Percentiles rank a stretch among this genome's conserved stretches.
Evolutionary conservation across 2,888 invertebrate genomes (phyloP).

Genomic region (Cryptus viduatorius): DNA sequence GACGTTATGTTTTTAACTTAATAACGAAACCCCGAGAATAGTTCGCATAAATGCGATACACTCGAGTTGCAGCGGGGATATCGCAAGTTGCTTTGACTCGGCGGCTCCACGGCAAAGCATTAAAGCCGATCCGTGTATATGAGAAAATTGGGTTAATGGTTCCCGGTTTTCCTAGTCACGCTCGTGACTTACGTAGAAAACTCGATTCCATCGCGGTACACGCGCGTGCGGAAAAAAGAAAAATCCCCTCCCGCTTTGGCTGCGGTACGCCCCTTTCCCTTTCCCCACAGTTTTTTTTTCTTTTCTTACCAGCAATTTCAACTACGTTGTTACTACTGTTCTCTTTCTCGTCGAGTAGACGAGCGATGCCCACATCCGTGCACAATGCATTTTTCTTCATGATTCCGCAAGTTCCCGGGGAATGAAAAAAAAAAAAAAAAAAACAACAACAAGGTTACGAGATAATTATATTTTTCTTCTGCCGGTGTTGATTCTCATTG

Average conservation of each 20-base stretch:
- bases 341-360: not conserved
- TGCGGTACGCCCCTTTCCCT: not conserved
- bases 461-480: not conserved
- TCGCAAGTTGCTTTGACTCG: not conserved
- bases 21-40: too few species aligned
- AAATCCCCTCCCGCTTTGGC: not conserved
- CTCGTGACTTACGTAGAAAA: slow-evolving; percentile 36
- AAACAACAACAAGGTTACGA: not conserved
- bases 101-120: not conserved
- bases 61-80: not conserved
- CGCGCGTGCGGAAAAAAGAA: not conserved
- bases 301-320: not conserved
- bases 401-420: not conserved
- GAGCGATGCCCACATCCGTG: not conserved
- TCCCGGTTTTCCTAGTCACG: slow-evolving; percentile 62
- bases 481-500: not conserved
- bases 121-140: slow-evolving; percentile 5
- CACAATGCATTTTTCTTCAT: not conserved
- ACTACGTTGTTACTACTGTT: not conserved
- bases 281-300: not conserved
- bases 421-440: not conserved
- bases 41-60: too few species aligned
- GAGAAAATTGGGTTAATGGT: slow-evolving; percentile 63
- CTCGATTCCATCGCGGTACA: slow-evolving; percentile 2
- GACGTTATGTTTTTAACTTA: too few species aligned